Base-by-base conservation (phyloP, 2,888 invertebrate genomes). In the Meganola albula region DNA sequence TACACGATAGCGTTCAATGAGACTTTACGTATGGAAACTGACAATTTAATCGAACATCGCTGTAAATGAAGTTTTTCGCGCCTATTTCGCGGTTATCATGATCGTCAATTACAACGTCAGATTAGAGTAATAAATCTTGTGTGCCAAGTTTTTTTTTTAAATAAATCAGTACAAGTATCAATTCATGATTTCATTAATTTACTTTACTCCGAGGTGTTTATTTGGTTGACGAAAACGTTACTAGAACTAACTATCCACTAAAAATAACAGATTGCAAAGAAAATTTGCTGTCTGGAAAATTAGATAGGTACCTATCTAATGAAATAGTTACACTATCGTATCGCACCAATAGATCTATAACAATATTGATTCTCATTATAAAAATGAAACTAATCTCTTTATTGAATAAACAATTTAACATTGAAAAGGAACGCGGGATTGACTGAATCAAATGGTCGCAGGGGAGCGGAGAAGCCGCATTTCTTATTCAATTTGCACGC, bases 401-500 rank as follows among this genome's bases (percentile, higher is more conserved):
- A n/a, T n/a, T n/a, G n/a, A n/a, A n/a, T n/a, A 49, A 52, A 61
- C 54, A 60, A 64, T 60, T 58, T 49, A 48, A 38, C 37, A 47
- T 42, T 42, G 43, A 58, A 44, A 31, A 22, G 34, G 27, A 44
- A 45, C 37, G 40, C 48, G 45, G 48, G 53, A 62, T 66, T 56
- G 61, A 40, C 39, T 44, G 46, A 63, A 68, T 67, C 60, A 68
- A 70, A 68, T 60, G 50, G 55, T 51, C 53, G 55, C 57, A 59
- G 51, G 54, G 57, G 56, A 60, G 51, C 55, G 57, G 53, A 30
- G 60, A 62, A 71, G 56, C 68, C 64, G 59, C 58, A 58, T 59
- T 65, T 63, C 64, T 71, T 70, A 77, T 77, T 75, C 74, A 74
- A 77, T 80, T 72, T 68, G 59, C 62, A 59, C 56, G 57, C 62